Percentiles rank a stretch among this genome's conserved stretches.
Evolutionary conservation across 2,113 vertebrate genomes (phyloP).

Genomic region (Chlamydotis undulata): DNA sequence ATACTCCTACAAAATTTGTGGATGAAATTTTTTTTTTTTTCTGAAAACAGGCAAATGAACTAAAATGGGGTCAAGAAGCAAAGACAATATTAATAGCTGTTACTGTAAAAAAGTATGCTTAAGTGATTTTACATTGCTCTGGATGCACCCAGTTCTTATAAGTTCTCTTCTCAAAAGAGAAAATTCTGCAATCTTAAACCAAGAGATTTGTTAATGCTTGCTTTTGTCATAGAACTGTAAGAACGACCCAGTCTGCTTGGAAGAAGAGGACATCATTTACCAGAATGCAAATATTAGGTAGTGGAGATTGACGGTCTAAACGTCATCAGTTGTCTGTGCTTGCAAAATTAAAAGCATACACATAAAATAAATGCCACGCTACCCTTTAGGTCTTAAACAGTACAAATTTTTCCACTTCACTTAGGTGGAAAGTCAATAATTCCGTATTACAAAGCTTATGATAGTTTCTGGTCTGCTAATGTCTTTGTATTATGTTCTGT

Average conservation of each 20-base stretch:
- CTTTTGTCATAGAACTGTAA: background rate
- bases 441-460: background rate
- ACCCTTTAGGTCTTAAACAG: background rate
- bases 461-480: background rate
- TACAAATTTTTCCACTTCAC: background rate
- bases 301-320: background rate
- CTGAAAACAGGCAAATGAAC: background rate
- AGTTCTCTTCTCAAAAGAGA: background rate
- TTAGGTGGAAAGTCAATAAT: background rate
- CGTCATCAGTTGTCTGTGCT: background rate
- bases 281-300: background rate
- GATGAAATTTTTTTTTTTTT: background rate
- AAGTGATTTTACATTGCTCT: background rate
- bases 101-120: background rate
- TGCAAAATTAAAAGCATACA: background rate
- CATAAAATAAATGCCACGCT: background rate
- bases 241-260: background rate
- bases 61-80: background rate
- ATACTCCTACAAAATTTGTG: rapidly evolving
- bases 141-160: background rate
- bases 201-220: background rate
- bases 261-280: background rate
- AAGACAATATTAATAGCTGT: background rate
- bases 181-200: background rate
- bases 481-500: constrained; percentile 35